Evolutionary conservation across 1,140 invertebrate species (phyloP).

Genomic region (Aphelenchoides fujianensis): DNA sequence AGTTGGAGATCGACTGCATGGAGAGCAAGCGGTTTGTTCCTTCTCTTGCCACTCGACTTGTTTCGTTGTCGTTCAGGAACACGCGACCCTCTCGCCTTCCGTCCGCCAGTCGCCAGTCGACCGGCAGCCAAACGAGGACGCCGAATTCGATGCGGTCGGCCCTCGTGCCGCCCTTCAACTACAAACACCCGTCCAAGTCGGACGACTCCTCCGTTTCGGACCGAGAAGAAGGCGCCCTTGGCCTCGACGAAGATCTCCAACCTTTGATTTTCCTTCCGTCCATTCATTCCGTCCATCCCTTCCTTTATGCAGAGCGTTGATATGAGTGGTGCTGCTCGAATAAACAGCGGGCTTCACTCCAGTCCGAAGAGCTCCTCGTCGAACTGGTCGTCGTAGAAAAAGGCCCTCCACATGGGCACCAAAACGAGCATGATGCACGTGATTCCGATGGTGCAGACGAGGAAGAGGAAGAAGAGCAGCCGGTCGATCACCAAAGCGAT

Average conservation of each 20-base stretch:
- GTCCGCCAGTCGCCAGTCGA: not conserved
- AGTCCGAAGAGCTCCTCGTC: not conserved
- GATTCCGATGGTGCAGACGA: conserved; percentile 43
- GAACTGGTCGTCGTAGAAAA: conserved; percentile 4
- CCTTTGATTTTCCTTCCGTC: no score
- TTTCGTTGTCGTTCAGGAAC: conserved; percentile 10
- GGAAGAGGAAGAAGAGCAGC: conserved; percentile 69
- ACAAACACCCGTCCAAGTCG: conserved; percentile 19
- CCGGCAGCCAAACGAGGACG: not conserved
- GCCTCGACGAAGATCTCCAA: not conserved
- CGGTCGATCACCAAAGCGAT: conserved; percentile 68
- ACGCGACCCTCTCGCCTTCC: not conserved
- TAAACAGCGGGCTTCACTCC: not conserved
- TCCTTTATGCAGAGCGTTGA: no score
- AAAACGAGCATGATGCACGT: conserved; percentile 10
- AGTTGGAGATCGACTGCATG: conserved; percentile 23
- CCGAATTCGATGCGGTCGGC: conserved; percentile 13
- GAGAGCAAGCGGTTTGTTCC: no score
- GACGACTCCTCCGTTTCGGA: not conserved
- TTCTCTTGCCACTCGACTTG: no score
- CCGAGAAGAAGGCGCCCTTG: not conserved
- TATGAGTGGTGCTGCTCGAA: not conserved
- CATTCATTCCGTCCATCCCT: no score
- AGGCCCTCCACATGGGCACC: not conserved
- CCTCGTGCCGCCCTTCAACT: conserved; percentile 28